Base-by-base conservation (phyloP, 2,888 invertebrate species). In the Chorisops tibialis region DNA sequence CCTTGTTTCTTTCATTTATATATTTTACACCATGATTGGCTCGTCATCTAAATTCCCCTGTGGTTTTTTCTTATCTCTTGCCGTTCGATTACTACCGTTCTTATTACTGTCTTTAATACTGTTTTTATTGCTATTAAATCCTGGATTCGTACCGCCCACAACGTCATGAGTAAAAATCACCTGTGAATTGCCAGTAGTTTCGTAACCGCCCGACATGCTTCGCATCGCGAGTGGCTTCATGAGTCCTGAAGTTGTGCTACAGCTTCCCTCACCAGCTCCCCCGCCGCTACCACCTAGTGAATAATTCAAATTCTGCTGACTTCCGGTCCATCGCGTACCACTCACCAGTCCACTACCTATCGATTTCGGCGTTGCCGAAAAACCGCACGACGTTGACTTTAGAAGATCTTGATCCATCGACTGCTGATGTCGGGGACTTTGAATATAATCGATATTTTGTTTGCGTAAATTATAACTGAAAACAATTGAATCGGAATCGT, bases 391-490 rank as follows among this genome's bases (percentile, higher is more conserved):
- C 45, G 52, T 37, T 35, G 60, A 56, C 51, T 22, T 48, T 30
- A 49, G 39, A 51, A 52, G 50, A 45, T 69, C 67, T 39, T 66
- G 62, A 43, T 68, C 67, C 14, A 59, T 48, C 4, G 66, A 67
- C 48, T 56, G 47, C 35, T 67, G 64, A 62, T 68, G 67, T 30
- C 68, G 65, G 12, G 68, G 66, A 30, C 65, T 66, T 30, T 68
- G 66, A 63, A 69, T 68, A 56, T 70, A 71, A 63, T 71, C 71
- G 45, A 71, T 70, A 54, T 69, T 70, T 62, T 70, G 70, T 63
- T 71, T 69, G 37, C 70, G 68, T 51, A 71, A 63, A 66, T 70
- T 71, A 58, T 71, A 71, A 47, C 67, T 69, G 19, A 70, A 65
- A 24, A 68, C 67, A 18, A 68, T 63, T n/a, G 70, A 67, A 65